phyloP scores from a whole-genome alignment of 2,888 invertebrate species.

The Tiliacea citrago region DNA sequence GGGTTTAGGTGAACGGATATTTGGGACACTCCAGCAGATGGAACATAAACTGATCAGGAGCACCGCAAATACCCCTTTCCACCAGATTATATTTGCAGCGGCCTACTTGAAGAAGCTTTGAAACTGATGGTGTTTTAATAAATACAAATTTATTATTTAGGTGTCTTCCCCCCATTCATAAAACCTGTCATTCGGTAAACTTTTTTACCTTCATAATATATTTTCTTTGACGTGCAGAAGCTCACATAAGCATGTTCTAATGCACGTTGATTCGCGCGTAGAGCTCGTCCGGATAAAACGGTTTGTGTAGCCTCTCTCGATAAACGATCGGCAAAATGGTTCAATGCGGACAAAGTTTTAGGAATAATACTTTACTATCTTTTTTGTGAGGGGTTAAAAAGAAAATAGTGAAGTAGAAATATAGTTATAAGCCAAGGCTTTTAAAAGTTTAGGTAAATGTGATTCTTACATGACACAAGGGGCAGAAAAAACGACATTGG shows the following conservation, averaged over 20 bases:
- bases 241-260: conserved; percentile 38
- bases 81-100: not conserved
- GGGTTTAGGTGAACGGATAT: not conserved
- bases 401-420: not conserved
- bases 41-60: not conserved
- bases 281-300: conserved; percentile 39
- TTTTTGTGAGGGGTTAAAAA: not conserved
- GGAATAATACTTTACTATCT: conserved; percentile 7
- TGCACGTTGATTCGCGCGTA: conserved; percentile 36
- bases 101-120: not conserved
- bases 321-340: conserved; percentile 36
- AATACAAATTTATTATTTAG: no score
- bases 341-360: conserved; percentile 8
- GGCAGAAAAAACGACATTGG: no score
- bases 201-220: conserved; percentile 20
- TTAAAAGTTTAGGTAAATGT: no score
- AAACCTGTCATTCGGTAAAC: conserved; percentile 7
- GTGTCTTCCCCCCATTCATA: not conserved
- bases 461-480: no score
- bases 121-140: no score
- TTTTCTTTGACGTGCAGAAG: conserved; percentile 47
- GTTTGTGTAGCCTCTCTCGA: conserved; percentile 16
- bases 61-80: not conserved
- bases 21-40: not conserved
- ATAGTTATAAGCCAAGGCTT: no score